phyloP scores from a whole-genome alignment of 1,140 invertebrate species.

The Drosophila kikkawai region DNA sequence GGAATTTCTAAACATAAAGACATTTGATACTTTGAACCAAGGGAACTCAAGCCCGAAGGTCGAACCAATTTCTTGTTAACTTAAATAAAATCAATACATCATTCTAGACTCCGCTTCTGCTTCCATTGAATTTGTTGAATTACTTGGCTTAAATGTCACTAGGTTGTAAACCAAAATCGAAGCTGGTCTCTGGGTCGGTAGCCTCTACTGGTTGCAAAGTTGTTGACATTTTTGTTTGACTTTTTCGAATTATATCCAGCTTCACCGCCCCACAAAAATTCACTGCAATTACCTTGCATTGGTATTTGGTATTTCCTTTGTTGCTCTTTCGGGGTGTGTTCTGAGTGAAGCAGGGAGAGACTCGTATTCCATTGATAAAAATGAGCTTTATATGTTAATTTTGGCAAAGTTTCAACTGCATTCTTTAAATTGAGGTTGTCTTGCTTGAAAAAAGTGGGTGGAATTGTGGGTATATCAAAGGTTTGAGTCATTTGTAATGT shows the following conservation, averaged over 20 bases:
- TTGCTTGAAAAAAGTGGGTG: slow-evolving; percentile 37
- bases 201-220: slow-evolving; percentile 21
- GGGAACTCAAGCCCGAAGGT: slow-evolving; percentile 16
- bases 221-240: slow-evolving; percentile 79
- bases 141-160: slow-evolving; percentile 40
- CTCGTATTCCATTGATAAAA: slow-evolving; percentile 64
- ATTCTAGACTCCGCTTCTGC: slow-evolving; percentile 20
- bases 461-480: slow-evolving; percentile 3
- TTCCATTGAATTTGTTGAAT: slow-evolving; percentile 28
- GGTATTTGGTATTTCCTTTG: slow-evolving; percentile 47
- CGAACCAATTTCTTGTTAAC: slow-evolving; percentile 14
- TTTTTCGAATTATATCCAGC: slow-evolving; percentile 68
- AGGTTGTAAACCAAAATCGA: slow-evolving; percentile 41
- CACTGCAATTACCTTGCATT: slow-evolving; percentile 52
- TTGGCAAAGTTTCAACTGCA: slow-evolving; percentile 49
- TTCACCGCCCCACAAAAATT: slow-evolving; percentile 43
- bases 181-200: slow-evolving; percentile 16
- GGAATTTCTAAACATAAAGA: background rate
- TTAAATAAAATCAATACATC: slow-evolving; percentile 12
- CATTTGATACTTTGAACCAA: slow-evolving; percentile 32
- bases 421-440: slow-evolving; percentile 47
- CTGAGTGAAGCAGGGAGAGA: slow-evolving; percentile 37
- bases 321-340: slow-evolving; percentile 43
- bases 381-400: slow-evolving; percentile 73
- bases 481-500: slow-evolving; percentile 17